Base-by-base conservation (phyloP, 2,113 vertebrate species). In the Typhlomys cinereus region DNA sequence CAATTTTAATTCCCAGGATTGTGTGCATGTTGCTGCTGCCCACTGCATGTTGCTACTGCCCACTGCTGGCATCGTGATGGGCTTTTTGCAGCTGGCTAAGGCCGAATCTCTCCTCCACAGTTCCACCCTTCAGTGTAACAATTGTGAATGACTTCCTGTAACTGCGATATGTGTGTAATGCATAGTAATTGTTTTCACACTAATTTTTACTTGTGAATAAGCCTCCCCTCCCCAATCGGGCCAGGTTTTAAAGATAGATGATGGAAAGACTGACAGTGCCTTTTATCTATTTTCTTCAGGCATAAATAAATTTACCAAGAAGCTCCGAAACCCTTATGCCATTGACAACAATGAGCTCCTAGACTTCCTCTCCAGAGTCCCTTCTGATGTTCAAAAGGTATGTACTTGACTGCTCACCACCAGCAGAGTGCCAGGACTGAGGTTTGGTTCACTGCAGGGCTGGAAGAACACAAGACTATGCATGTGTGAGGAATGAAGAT, bases 321-420 rank as follows among this genome's bases (percentile, higher is more conserved):
- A 98, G 98, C 98, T 99, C 94, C 98, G 99, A 97, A 99, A 98
- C 97, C 99, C 99, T 78, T 98, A 99, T 48, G 96, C 98, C 97
- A 98, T 99, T 21, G 98, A 99, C 98, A 99, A 98, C 98, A 99
- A 99, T 94, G 99, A 99, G 97, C 97, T 99, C 64, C 98, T 99
- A 95, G 98, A 99, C 98, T 99, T 99, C 98, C 99, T 99, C 98
- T 98, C 99, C 98, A 99, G 99, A 98, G 98, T 99, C 92, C 99
- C 99, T 61, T 99, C 99, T 93, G 99, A 99, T 98, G 98, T 99
- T 98, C 99, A 99, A 98, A 99, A 99, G 99, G 99, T 99, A 98
- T 71, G 98, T 97, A 96, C 97, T n/a, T 96, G 96, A 96, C 81
- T 52, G 76, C 57, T 75, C 89, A 66, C 70, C 0, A 34, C 94